Evolutionary conservation across 2,888 invertebrate genomes (phyloP).

Genomic region (Liodrosophila aerea): DNA sequence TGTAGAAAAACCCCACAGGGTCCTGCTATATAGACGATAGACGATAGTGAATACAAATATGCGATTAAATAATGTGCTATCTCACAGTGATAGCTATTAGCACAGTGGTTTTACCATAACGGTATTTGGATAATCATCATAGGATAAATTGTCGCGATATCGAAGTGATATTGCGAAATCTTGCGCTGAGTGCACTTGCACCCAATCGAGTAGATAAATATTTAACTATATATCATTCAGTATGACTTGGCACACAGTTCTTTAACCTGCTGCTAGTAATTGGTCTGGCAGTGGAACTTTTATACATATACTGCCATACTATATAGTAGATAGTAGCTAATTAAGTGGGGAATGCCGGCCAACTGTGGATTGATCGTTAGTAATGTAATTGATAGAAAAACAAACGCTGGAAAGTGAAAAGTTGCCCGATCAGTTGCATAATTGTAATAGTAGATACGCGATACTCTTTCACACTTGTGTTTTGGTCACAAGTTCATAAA

Average conservation of each 20-base stretch:
- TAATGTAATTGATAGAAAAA: conserved; percentile 25
- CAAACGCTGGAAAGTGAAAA: conserved; percentile 11
- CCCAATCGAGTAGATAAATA: too few species aligned
- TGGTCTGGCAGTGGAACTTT: conserved; percentile 5
- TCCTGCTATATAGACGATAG: conserved; percentile 40
- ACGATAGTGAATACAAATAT: conserved; percentile 17
- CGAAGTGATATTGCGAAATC: too few species aligned
- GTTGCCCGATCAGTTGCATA: conserved; percentile 7
- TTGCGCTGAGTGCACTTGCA: too few species aligned
- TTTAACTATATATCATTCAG: too few species aligned
- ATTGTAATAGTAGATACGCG: too few species aligned
- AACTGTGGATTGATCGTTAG: conserved; percentile 27
- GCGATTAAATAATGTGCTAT: conserved; percentile 28
- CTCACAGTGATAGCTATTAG: conserved; percentile 39
- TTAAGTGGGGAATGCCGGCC: conserved; percentile 50
- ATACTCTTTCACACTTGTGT: too few species aligned
- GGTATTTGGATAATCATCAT: neutral
- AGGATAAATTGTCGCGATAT: too few species aligned
- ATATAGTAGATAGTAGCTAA: conserved; percentile 42
- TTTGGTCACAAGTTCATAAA: neutral
- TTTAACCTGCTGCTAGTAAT: conserved; percentile 13
- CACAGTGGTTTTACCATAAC: conserved; percentile 46
- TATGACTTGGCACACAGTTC: too few species aligned
- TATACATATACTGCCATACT: conserved; percentile 6
- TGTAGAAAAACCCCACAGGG: conserved; percentile 61